Evolutionary conservation across 2,888 invertebrate species (phyloP), one percentile per base, ranked within the genome.

Genomic region (Frankliniella fusca): DNA sequence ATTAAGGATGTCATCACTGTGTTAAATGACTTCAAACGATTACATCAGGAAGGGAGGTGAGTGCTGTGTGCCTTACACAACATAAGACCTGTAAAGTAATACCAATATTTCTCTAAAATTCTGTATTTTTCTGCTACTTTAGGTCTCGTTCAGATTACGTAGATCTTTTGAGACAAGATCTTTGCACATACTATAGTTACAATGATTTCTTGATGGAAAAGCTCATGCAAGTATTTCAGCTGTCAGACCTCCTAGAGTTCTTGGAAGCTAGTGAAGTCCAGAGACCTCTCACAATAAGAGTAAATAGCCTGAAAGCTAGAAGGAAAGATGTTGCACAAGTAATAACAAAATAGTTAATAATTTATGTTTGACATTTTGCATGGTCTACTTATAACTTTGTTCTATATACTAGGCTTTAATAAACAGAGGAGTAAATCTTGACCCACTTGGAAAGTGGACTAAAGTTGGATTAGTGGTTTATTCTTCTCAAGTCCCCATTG

Each of bases 391-490:
- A 81, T 81, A 20, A 27, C 38, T 81, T 54, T 82, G 81, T 50
- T 83, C 1, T 83, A 70, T 84, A 54, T 84, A 85, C 3, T 86
- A 92, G 89, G 94, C 97, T 20, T 90, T 99, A 79, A 99, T 99
- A 82, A 96, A 96, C 87, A 92, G 99, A 86, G 99, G 99, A 38
- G 97, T 99, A 0, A 99, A 99, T 90, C 91, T 99, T 84, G 99
- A 99, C 89, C 98, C 99, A 0, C 92, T 99, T 83, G 99, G 98
- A 9, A 97, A 98, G 88, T 99, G 99, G 99, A 97, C 97, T 81
- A 99, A 98, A 90, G 96, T 98, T 1, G 99, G 99, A 18, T 90
- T 99, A 54, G 97, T 99, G 2, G 92, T 99, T 12, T 99, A 97
- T 88, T 97, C 95, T 85, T 94, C 98, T 0, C 96, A 97, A 86